Evolutionary conservation across 2,888 invertebrate species (phyloP).

Genomic region (Aporophyla lueneburgensis): DNA sequence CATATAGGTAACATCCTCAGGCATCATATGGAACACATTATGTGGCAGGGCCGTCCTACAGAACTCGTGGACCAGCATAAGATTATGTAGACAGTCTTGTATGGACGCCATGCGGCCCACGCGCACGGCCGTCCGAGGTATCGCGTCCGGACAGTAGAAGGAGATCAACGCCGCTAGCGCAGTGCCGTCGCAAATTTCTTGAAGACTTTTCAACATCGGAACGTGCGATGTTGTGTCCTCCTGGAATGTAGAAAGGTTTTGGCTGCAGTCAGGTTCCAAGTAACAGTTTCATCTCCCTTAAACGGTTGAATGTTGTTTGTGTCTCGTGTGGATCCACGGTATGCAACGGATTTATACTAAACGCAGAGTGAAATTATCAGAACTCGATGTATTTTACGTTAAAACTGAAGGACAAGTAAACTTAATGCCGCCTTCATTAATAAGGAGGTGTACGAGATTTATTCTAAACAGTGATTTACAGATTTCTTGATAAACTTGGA

Average conservation of each 20-base stretch:
- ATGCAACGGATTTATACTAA: no score
- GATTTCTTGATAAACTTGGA: no score
- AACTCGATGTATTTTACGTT: no score
- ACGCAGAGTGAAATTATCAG: no score
- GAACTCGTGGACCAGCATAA: conserved; percentile 96
- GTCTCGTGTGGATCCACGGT: no score
- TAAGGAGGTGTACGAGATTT: no score
- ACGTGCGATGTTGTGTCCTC: conserved; percentile 91
- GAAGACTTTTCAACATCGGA: conserved; percentile 94
- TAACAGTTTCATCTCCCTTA: no score
- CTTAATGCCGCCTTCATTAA: no score
- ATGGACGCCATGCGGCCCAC: conserved; percentile 93
- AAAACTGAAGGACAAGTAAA: no score
- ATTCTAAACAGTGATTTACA: no score
- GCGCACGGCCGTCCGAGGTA: conserved; percentile 90
- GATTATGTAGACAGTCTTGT: conserved; percentile 97
- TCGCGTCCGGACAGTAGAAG: conserved; percentile 94
- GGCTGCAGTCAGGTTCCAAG: no score
- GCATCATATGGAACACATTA: conserved; percentile 97
- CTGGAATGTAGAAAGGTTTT: conserved; percentile 77
- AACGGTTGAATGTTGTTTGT: no score
- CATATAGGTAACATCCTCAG: conserved; percentile 99
- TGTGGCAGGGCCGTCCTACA: conserved; percentile 96
- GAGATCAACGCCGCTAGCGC: conserved; percentile 96
- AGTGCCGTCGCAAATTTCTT: conserved; percentile 97